phyloP scores from a whole-genome alignment of 2,797 vertebrate genomes.

The Gymnothorax javanicus region DNA sequence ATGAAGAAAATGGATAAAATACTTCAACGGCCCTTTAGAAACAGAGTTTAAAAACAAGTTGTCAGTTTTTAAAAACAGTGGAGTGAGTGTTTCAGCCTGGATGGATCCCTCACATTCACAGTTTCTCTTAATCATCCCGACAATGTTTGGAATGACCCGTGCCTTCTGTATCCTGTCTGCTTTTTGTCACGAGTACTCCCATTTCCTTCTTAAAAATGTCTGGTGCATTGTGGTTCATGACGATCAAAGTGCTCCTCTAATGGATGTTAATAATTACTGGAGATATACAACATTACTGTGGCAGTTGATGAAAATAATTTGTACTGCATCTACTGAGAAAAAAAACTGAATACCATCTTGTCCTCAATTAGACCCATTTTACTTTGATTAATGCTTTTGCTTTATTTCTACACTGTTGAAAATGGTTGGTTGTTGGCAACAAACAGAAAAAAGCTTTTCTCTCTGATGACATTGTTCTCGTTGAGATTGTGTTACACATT shows the following conservation, averaged over 20 bases:
- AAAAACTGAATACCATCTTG: background rate
- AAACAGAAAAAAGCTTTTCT: conserved; percentile 1
- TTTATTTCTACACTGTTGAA: background rate
- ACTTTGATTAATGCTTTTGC: background rate
- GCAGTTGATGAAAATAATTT: background rate
- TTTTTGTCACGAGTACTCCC: conserved; percentile 12
- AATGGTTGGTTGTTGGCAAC: background rate
- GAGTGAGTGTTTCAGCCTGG: background rate
- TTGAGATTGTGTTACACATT: conserved; percentile 18
- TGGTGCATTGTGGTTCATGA: background rate
- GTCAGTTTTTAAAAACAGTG: background rate
- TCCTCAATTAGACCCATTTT: background rate
- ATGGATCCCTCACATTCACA: background rate
- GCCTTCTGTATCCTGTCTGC: conserved; percentile 28
- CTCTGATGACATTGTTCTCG: background rate
- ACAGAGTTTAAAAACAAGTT: background rate
- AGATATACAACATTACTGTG: background rate
- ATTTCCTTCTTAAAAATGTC: conserved; percentile 21
- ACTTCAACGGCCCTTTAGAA: background rate
- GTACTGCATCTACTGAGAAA: background rate
- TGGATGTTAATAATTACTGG: background rate
- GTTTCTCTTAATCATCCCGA: conserved; percentile 23
- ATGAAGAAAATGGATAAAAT: background rate
- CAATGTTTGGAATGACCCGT: conserved; percentile 24
- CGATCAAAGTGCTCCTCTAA: background rate